These are phyloP conservation scores for Alexandromys fortis DNA, from an alignment of 2,113 vertebrate genomes.

Conservation along the genomic window DNA sequence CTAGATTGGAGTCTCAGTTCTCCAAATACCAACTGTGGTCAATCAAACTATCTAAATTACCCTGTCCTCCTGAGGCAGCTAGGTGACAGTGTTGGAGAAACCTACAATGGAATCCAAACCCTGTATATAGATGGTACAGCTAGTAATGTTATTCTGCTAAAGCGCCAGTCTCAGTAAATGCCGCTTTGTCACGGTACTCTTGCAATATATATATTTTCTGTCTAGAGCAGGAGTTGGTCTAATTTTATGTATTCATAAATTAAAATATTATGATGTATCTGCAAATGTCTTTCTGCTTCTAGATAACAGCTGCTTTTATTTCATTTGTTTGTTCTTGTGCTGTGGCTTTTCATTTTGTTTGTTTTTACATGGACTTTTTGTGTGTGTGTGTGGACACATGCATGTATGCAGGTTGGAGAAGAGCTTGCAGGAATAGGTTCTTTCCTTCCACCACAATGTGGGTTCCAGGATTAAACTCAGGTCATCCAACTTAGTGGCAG, in stretches of 20 bases:
- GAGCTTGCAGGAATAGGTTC: not conserved
- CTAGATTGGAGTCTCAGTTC: not conserved
- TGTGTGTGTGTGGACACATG: not conserved
- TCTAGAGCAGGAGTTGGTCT: not conserved
- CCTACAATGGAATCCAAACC: too few relatives aligned
- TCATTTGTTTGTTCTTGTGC: not conserved
- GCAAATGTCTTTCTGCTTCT: not conserved
- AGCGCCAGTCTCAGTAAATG: not conserved
- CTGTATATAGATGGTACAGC: not conserved
- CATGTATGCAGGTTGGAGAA: not conserved
- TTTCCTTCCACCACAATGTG: not conserved
- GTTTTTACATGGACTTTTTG: not conserved
- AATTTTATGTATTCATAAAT: not conserved
- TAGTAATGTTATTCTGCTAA: not conserved
- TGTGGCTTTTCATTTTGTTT: not conserved
- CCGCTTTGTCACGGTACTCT: not conserved
- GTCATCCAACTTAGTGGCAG: not conserved
- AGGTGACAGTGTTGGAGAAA: not conserved
- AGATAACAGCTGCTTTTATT: not conserved
- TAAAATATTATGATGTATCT: not conserved
- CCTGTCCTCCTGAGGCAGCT: not conserved
- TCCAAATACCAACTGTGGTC: not conserved
- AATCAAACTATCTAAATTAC: not conserved
- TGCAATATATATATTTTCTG: not conserved
- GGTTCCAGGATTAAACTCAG: not conserved